A percentile compares a stretch with the other conserved stretches of the same genome.
phyloP scores from a whole-genome alignment of 2,113 vertebrate species.

The Cryptotis parvus region DNA sequence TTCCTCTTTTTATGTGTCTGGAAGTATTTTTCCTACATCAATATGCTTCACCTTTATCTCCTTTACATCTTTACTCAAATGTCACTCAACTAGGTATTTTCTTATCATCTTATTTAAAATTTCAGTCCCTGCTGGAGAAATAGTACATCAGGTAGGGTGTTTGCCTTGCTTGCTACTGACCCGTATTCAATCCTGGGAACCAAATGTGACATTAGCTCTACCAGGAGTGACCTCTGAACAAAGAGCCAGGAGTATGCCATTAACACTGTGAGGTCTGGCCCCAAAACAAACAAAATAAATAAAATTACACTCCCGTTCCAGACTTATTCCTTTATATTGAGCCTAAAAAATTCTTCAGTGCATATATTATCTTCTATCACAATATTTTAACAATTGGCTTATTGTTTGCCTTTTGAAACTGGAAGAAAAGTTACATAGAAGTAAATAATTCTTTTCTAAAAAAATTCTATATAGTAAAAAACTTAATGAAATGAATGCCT shows the following conservation, averaged over 20 bases:
- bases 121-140: background rate
- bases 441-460: background rate
- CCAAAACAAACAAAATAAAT: no score
- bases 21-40: background rate
- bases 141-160: no score
- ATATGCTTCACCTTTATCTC: background rate
- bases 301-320: background rate
- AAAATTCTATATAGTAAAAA: no score
- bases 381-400: background rate
- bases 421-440: background rate
- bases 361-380: background rate
- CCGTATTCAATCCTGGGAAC: no score
- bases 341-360: background rate
- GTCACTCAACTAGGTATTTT: background rate
- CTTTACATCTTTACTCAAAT: conserved; percentile 41
- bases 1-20: background rate
- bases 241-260: no score
- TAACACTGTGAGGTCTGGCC: no score
- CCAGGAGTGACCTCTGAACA: no score
- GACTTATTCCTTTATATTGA: background rate
- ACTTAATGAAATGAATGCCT: no score
- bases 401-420: background rate
- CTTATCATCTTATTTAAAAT: conserved; percentile 35
- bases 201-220: no score
- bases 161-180: no score